phyloP scores from a whole-genome alignment of 2,113 vertebrate genomes.

The Hydropotes inermis region DNA sequence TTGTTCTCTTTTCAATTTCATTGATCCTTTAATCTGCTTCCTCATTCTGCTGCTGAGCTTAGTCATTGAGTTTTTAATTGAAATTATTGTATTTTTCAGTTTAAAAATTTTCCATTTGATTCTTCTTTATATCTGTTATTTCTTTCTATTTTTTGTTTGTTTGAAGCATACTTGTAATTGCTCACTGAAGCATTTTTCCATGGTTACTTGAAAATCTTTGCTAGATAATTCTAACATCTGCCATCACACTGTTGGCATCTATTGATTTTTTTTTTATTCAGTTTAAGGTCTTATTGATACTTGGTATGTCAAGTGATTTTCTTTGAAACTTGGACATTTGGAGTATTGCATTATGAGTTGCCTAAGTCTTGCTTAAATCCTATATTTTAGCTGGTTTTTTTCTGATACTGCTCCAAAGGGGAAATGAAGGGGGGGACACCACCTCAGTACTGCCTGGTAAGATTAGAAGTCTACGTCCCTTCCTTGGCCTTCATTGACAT shows the following conservation, averaged over 20 bases:
- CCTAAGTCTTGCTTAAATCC: not conserved
- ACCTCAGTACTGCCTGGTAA: not conserved
- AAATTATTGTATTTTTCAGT: not conserved
- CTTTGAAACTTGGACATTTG: not conserved
- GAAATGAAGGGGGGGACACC: accelerated
- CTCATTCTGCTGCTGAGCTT: not conserved
- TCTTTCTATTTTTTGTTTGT: not conserved
- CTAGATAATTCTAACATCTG: not conserved
- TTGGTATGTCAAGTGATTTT: not conserved
- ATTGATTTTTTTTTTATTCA: not conserved
- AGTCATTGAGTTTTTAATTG: not conserved
- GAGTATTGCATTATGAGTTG: not conserved
- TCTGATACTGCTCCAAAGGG: not conserved
- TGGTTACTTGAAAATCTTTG: not conserved
- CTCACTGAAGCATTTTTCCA: not conserved
- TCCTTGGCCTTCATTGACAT: not conserved
- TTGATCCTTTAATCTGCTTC: not conserved
- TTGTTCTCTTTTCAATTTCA: not conserved
- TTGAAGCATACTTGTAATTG: not conserved
- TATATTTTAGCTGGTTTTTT: not conserved
- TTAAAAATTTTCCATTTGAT: not conserved
- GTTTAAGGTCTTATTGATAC: not conserved
- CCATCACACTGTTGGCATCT: not conserved
- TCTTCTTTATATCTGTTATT: not conserved
- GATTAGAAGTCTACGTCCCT: not conserved